Conservation (phyloP, 2,888 invertebrate species). For the Zootermopsis nevadensis region DNA sequence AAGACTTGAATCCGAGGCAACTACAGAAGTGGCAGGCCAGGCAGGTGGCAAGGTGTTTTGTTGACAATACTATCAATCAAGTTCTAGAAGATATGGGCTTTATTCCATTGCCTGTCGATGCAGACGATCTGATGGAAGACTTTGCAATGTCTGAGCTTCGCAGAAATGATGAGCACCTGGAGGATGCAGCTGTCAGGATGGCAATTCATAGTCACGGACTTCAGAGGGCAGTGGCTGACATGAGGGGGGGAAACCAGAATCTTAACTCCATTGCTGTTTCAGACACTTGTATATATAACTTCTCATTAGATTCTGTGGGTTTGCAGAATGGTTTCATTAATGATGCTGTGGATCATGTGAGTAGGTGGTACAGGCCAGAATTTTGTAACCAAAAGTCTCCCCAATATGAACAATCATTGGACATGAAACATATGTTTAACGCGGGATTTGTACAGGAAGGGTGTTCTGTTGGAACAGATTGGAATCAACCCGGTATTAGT, state of each 20-base stretch:
- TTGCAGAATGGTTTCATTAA: not conserved
- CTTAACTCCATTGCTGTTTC: not conserved
- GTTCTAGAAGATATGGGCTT: constrained; percentile 73
- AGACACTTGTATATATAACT: not conserved
- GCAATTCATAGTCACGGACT: constrained; percentile 79
- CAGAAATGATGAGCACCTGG: constrained; percentile 67
- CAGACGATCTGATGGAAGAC: constrained; percentile 59
- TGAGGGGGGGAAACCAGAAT: not conserved
- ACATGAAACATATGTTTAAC: not conserved
- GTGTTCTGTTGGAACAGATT: not conserved
- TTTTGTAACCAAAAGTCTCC: not conserved
- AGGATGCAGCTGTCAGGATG: constrained; percentile 79
- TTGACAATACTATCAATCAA: constrained; percentile 77
- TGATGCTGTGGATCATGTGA: not conserved
- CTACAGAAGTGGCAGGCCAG: constrained; percentile 73
- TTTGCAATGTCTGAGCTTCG: constrained; percentile 14
- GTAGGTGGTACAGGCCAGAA: not conserved
- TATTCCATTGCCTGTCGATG: constrained; percentile 62
- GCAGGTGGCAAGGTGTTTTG: constrained; percentile 74
- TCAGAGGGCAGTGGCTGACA: constrained; percentile 61
- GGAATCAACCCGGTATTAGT: not conserved
- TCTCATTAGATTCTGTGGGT: not conserved
- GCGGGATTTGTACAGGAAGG: not conserved
- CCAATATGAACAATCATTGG: not conserved
- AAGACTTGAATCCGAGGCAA: constrained; percentile 17